Base-by-base conservation (phyloP, 2,888 invertebrate genomes). In the Corbicula japonica region DNA sequence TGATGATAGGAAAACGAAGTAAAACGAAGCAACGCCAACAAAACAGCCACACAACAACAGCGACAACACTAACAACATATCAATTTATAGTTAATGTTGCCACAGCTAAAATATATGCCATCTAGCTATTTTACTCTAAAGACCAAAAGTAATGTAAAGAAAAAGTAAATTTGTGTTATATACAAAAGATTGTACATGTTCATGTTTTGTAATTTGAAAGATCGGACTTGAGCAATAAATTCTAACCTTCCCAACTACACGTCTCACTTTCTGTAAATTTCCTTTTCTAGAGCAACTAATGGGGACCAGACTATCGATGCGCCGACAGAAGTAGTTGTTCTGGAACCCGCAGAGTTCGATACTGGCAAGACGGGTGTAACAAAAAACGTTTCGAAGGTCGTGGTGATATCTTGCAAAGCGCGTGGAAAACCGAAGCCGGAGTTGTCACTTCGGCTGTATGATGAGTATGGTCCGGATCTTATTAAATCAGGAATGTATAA, bases 391-490 rank as follows among this genome's bases (percentile, higher is more conserved):
- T 69, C 69, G 10, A 50, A 65, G 26, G 34, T 28, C 8, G 69
- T 80, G 10, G 70, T 73, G 8, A 58, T 83, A 15, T 75, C 82
- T 0, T 83, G 82, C 26, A 66, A 79, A 44, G 78, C 76, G 0
- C 54, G 48, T 18, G 82, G 82, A 6, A 50, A 46, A 65, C 82
- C 82, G 2, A 50, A 54, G 41, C 82, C 82, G 10, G 34, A 73
- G 5, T 61, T 83, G 38, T 61, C 69, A 32, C 58, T 83, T 15
- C 58, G 73, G 4, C 65, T 79, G 34, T 76, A 83, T 52, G 70
- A 78, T 32, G 58, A 76, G 35, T 83, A 62, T 23, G 82, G 82
- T 18, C 78, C 80, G 2, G 80, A 80, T 41, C 56, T 80, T 1
- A 60, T 56, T 1, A 60, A 34, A 23, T 63, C 80, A 1, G 80